Evolutionary conservation across 2,797 vertebrate genomes (phyloP), one percentile per base, ranked within the genome.

Genomic region (Falco naumanni): DNA sequence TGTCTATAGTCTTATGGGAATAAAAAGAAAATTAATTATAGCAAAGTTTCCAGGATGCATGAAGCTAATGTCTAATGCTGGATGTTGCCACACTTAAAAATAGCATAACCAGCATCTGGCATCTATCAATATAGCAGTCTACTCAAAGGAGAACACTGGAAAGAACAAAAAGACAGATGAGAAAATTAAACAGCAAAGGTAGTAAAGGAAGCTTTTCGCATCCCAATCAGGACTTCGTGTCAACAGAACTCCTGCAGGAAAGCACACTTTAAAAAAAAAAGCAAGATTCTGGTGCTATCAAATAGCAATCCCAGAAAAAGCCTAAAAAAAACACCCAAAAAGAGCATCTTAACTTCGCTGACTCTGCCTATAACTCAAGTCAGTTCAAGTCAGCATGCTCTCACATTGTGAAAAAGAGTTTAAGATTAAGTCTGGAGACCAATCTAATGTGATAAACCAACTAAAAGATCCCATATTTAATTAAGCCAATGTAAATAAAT

Each of bases 21-120:
- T 85, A 81, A 87, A 95, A 85, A 84, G 34, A 12, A 45, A 76
- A 93, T 63, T 82, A 96, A 76, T 96, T 92, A 90, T 75, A 92
- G 91, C 21, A 5, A 95, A 70, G 34, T 87, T 87, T 94, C 90
- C 68, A 89, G 41, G 51, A 77, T 84, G 72, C 10, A 57, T 13
- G 41, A 93, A 80, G 14, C 41, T 50, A 77, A 7, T 74, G 80
- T 57, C 66, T 83, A 93, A 77, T n/a, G 78, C 84, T 94, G 60
- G 70, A 84, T 77, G 41, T 41, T 90, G 74, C 48, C 41, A 83
- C 34, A 80, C 41, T 68, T 83, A 86, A 94, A 94, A 91, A 89
- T 22, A 95, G 71, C 7, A 37, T 50, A 87, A 78, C 16, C 24
- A 92, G 60, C 69, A 89, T 71, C 92, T 89, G 75, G 34, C 47